Base-by-base conservation (phyloP, 1,140 invertebrate genomes). In the Adelges cooleyi region DNA sequence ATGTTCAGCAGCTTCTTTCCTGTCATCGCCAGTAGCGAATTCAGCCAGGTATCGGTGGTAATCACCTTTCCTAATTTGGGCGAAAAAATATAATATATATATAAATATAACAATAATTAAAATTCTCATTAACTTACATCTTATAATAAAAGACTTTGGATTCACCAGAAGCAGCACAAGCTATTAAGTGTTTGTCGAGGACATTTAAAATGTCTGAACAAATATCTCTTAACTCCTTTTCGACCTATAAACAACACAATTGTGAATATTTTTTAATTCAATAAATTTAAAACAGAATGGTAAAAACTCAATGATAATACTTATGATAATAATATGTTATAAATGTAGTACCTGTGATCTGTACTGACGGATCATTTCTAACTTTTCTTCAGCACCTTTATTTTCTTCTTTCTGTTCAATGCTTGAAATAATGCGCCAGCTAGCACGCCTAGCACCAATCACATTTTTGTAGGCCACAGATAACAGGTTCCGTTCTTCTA, bases 391-490 rank as follows among this genome's bases (percentile, higher is more conserved):
- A 38, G 86, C 87, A 20, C 86, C 86, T 77, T 87, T 83, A 71
- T 81, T 82, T 69, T 83, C 81, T 69, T 86, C 83, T 78, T 91
- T 95, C 77, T 96, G 92, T 84, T 97, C 94, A 75, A 97, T 92
- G 72, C 88, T 94, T 68, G 89, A 92, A 71, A 98, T 93, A 72
- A 98, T 96, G 76, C 95, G 82, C 95, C 95, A 98, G 25, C 92
- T 95, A 44, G 95, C 93, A 71, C 95, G 83, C 69, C 94, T 84
- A 68, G 94, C 91, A 68, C 95, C 95, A 74, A 98, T 96, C 29
- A 98, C 94, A 82, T 98, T 98, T 83, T 98, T 98, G 79, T 97
- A 98, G n/a, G 95, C 94, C 62, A 98, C 95, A 23, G 93, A 96
- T 49, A 98, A 82, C 56, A 98, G 81, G 75, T 98, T 98, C 72